A percentile compares a stretch with the other conserved stretches of the same genome.
These are phyloP conservation scores for Lepilemur septentrionalis DNA, from an alignment of 2,797 vertebrate genomes.

Conservation along the genomic window DNA sequence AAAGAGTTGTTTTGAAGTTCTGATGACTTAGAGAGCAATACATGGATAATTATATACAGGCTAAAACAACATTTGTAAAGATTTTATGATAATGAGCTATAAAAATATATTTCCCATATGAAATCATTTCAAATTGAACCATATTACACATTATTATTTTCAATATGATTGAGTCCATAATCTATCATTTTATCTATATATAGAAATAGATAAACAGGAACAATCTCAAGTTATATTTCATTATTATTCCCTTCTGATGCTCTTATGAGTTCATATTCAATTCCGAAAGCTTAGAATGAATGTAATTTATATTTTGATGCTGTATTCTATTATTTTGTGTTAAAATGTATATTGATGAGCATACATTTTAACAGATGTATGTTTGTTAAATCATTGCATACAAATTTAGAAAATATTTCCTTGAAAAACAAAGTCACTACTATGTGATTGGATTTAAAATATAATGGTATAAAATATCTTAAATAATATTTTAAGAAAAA, in stretches of 20 bases:
- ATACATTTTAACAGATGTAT: too few relatives aligned
- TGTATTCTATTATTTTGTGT: not conserved
- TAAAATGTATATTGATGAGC: not conserved
- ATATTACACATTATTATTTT: conserved; percentile 55
- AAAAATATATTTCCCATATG: conserved; percentile 41
- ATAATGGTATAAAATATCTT: not conserved
- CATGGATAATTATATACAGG: not conserved
- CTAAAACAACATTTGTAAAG: not conserved
- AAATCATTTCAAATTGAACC: not conserved
- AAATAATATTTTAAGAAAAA: not conserved
- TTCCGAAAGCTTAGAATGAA: not conserved
- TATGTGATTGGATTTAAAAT: not conserved
- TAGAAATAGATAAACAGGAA: not conserved
- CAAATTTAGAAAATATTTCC: not conserved
- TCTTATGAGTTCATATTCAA: not conserved
- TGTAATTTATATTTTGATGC: not conserved
- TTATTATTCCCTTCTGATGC: conserved; percentile 32
- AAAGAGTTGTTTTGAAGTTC: not conserved
- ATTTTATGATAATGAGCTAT: not conserved
- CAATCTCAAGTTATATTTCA: not conserved
- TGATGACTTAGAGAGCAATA: conserved; percentile 22
- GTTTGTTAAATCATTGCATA: too few relatives aligned
- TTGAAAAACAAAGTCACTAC: not conserved
- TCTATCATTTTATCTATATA: not conserved
- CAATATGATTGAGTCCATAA: not conserved